Evolutionary conservation across 1,140 invertebrate species (phyloP), one percentile per base, ranked within the genome.

Genomic region (Hydropsyche tenuis): DNA sequence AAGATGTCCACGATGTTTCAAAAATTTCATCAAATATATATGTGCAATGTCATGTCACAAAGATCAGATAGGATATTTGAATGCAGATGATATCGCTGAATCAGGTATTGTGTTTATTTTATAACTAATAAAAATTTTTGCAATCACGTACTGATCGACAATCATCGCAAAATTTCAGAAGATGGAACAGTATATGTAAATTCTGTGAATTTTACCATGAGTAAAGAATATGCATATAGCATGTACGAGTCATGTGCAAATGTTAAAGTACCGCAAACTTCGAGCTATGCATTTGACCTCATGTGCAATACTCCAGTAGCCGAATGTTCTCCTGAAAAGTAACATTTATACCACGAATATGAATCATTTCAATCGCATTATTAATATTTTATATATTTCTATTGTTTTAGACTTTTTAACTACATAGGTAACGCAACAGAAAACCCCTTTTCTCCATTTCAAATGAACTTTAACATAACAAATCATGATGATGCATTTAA

Each of bases 191-290:
- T 4, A 37, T 37, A 4, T 37, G 30, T 37, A 3, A 37, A 9
- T 37, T 3, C 30, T 4, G 3, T 37, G 9, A 37, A 85, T 22
- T 87, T 86, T 63, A 78, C 83, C 6, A 73, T 93, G 0, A 81
- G 83, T 0, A 81, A 88, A 45, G 70, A 84, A 3, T 91, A 87
- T 75, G 86, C 87, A 0, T 72, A 87, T 20, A 80, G 75, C 0
- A 85, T 91, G 22, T 94, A 86, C 78, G 81, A 92, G 25, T 93
- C 91, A 0, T 90, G 89, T 65, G 82, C 79, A n/a, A 73, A 81
- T 0, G 84, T 89, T 18, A 80, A 88, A 14, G 80, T 87, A 78
- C 88, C 91, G 0, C 82, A 86, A 9, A 87, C 86, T 0, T 90
- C 91, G 20, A 80, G 83, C 22, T 81, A 86, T 9, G 91, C 88